Percentiles rank a stretch among this genome's conserved stretches.
phyloP scores from a whole-genome alignment of 2,113 vertebrate genomes.

The Rissa tridactyla region DNA sequence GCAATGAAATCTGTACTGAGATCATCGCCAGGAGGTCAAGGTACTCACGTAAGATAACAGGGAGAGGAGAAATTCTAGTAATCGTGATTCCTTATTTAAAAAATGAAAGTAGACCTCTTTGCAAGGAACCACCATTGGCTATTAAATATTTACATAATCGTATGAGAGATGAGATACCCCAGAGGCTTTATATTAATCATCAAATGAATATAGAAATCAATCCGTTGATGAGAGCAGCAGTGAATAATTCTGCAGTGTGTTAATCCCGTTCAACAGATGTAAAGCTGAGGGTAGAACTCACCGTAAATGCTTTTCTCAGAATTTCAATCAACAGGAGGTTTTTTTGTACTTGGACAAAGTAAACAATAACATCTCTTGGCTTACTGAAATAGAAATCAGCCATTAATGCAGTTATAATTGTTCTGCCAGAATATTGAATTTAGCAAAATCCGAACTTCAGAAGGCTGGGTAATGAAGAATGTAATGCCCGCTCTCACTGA shows the following conservation, averaged over 20 bases:
- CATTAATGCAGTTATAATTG: neutral
- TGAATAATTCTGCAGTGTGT: neutral
- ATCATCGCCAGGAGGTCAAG: neutral
- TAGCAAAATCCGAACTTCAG: neutral
- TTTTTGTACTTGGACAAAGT: neutral
- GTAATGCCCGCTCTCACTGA: neutral
- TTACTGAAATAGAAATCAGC: neutral
- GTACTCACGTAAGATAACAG: neutral
- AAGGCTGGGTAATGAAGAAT: neutral
- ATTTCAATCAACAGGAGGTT: neutral
- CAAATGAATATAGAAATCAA: neutral
- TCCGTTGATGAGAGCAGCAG: neutral
- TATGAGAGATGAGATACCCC: neutral
- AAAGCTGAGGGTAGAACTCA: neutral
- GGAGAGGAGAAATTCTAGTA: neutral
- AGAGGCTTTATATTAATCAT: neutral
- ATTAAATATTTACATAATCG: neutral
- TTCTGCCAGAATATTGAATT: neutral
- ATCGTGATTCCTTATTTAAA: neutral
- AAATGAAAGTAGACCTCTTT: neutral
- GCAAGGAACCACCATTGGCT: neutral
- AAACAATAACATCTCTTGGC: neutral
- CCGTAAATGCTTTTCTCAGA: neutral
- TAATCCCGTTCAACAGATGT: neutral
- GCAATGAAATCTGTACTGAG: neutral